These are phyloP conservation scores for Peromyscus attwateri DNA, from an alignment of 2,797 vertebrate species.

Conservation along the genomic window DNA sequence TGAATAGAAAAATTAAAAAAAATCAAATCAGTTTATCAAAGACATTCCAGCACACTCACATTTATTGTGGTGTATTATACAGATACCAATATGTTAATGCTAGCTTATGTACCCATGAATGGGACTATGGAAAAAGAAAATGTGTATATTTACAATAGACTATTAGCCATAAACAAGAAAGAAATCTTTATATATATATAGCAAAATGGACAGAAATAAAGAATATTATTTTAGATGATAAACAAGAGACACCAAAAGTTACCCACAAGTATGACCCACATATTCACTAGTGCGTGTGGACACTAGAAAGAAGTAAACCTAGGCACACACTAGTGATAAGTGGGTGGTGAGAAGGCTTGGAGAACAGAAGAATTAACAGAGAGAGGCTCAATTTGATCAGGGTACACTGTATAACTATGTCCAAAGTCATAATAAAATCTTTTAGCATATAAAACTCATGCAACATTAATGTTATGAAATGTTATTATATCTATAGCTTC, in stretches of 20 bases:
- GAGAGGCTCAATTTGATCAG: neutral
- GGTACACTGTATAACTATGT: neutral
- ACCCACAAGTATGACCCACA: neutral
- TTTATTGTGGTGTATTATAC: neutral
- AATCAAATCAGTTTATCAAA: neutral
- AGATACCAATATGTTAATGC: neutral
- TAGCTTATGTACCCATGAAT: neutral
- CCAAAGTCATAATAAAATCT: neutral
- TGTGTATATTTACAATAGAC: neutral
- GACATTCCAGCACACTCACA: neutral
- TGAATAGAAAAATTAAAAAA: slow-evolving; percentile 10
- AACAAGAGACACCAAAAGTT: neutral
- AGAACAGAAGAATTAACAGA: rapidly evolving
- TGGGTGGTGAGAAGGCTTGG: neutral
- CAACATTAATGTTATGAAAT: neutral
- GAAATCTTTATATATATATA: neutral
- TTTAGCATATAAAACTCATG: neutral
- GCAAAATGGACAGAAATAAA: neutral
- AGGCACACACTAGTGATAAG: neutral
- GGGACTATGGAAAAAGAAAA: neutral
- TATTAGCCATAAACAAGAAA: neutral
- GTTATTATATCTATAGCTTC: neutral
- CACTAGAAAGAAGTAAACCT: neutral
- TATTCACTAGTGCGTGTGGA: neutral
- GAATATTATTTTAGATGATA: neutral